A percentile compares a stretch with the other conserved stretches of the same genome.
phyloP scores from a whole-genome alignment of 2,888 invertebrate genomes.

The Carabus problematicus region DNA sequence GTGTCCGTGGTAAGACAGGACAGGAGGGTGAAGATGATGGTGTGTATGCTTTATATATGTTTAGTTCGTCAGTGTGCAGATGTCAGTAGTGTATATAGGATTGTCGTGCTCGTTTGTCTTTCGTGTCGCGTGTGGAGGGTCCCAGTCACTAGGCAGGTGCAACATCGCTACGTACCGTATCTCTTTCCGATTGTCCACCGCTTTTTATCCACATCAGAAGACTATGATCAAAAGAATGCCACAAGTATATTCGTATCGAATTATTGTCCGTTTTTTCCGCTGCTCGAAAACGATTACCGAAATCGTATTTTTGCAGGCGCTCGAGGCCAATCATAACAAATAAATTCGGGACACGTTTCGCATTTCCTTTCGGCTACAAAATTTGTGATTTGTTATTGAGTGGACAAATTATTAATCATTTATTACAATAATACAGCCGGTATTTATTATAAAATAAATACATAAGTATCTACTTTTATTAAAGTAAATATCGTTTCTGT shows the following conservation, averaged over 20 bases:
- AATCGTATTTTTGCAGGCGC: constrained; percentile 22
- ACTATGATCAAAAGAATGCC: constrained; percentile 3
- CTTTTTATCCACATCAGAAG: constrained; percentile 16
- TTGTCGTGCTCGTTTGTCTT: constrained; percentile 31
- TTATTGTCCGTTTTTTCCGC: constrained; percentile 18
- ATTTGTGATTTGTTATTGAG: constrained; percentile 19
- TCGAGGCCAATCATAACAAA: constrained; percentile 7
- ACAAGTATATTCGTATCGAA: constrained; percentile 21
- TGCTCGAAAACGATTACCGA: too few species aligned
- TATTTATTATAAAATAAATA: too few species aligned
- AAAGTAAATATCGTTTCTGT: too few species aligned
- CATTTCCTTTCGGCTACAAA: constrained; percentile 23
- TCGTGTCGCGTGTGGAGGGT: constrained; percentile 33
- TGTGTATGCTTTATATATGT: too few species aligned
- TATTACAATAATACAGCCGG: too few species aligned
- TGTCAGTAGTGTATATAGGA: constrained; percentile 16
- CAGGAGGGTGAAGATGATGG: too few species aligned
- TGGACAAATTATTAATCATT: constrained; percentile 1
- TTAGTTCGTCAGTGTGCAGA: constrained; percentile 18
- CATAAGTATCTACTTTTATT: too few species aligned
- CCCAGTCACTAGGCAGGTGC: constrained; percentile 30
- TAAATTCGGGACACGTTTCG: constrained; percentile 26
- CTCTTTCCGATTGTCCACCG: constrained; percentile 17
- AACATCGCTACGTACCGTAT: constrained; percentile 11
- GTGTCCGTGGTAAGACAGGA: too few species aligned